Evolutionary conservation across 2,113 vertebrate genomes (phyloP).

Genomic region (Pithys albifrons): DNA sequence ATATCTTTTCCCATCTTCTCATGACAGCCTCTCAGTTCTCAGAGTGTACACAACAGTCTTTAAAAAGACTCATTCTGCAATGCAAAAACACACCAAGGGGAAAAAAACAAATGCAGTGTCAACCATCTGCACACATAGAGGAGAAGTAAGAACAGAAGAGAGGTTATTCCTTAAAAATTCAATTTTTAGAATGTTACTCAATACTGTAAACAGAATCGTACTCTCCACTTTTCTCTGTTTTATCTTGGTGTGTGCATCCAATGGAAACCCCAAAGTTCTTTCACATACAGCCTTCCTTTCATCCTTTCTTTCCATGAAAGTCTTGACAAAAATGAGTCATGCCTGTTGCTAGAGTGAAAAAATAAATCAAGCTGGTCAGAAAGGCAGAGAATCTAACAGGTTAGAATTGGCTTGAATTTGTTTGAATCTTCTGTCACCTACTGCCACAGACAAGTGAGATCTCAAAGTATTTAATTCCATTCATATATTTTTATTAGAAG

Average conservation of each 20-base stretch:
- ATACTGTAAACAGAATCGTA: not conserved
- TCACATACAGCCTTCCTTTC: slow-evolving; percentile 19
- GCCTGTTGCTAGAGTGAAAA: slow-evolving; percentile 14
- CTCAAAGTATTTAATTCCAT: not conserved
- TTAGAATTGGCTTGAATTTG: not conserved
- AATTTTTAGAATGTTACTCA: not conserved
- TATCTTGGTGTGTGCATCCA: slow-evolving; percentile 17
- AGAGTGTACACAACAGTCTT: not conserved
- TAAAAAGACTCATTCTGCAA: not conserved
- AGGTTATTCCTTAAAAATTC: not conserved
- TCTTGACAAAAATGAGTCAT: slow-evolving; percentile 31
- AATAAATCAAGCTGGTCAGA: not conserved
- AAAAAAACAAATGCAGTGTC: not conserved
- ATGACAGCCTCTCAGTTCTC: not conserved
- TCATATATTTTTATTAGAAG: not conserved
- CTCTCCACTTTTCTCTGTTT: not conserved
- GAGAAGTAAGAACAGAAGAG: not conserved
- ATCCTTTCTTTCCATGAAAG: not conserved
- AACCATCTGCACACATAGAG: not conserved
- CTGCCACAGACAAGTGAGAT: not conserved
- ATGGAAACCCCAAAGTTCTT: not conserved
- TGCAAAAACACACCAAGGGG: not conserved
- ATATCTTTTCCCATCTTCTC: not conserved
- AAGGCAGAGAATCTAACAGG: not conserved
- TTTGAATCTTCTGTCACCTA: not conserved